A percentile compares a stretch with the other conserved stretches of the same genome.
These are phyloP conservation scores for Entomobrya proxima DNA, from an alignment of 2,888 invertebrate species.

Conservation along the genomic window DNA sequence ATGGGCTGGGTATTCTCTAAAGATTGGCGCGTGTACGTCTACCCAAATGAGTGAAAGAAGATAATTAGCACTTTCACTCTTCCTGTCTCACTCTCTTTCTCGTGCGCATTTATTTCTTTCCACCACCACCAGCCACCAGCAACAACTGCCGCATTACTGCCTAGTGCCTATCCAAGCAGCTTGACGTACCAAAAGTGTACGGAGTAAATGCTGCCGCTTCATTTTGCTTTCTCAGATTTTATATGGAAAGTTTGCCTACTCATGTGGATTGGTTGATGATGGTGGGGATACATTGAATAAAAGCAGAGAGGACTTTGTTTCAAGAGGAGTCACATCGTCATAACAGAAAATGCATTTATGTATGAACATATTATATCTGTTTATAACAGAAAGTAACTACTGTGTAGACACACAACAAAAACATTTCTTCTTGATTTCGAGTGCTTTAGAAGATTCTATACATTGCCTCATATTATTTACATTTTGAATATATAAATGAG, in stretches of 20 bases:
- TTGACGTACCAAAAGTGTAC: neutral
- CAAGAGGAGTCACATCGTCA: neutral
- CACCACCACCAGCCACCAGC: neutral
- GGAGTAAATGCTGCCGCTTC: neutral
- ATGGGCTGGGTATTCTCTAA: conserved; percentile 52
- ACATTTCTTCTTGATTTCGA: neutral
- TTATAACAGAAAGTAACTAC: neutral
- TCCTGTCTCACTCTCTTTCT: conserved; percentile 46
- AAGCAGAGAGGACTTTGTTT: neutral
- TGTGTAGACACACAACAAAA: neutral
- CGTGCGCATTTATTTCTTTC: conserved; percentile 35
- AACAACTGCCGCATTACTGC: neutral
- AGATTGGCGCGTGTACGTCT: conserved; percentile 56
- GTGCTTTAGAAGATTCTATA: too few species aligned
- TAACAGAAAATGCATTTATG: conserved; percentile 3
- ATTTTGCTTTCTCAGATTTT: conserved; percentile 2
- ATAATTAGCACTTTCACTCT: conserved; percentile 72
- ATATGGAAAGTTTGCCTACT: neutral
- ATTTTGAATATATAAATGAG: neutral
- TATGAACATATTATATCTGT: neutral
- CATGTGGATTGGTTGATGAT: neutral
- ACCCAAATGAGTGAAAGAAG: conserved; percentile 63
- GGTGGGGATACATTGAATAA: neutral
- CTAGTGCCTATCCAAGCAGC: neutral
- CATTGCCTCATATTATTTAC: neutral